Percentiles rank a stretch among this genome's conserved stretches.
phyloP scores from a whole-genome alignment of 2,888 invertebrate genomes.

The Apodemia zela region DNA sequence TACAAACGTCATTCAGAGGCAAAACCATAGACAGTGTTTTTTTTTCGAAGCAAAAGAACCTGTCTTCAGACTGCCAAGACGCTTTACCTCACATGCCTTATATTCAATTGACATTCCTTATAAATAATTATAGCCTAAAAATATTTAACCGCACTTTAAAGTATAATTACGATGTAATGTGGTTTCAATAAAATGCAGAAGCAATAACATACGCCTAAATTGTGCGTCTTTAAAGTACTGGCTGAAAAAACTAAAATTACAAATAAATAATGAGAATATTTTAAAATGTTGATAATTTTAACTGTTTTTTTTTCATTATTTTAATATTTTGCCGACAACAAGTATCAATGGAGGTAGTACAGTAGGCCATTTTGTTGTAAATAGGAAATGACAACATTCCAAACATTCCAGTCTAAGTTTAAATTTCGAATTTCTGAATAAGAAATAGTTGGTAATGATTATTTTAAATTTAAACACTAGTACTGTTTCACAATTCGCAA shows the following conservation, averaged over 20 bases:
- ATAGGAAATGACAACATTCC: no score
- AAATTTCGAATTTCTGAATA: no score
- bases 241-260: background rate
- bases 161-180: conserved; percentile 15
- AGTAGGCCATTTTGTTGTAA: background rate
- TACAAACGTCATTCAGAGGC: conserved; percentile 38
- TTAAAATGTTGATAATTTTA: background rate
- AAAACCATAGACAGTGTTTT: conserved; percentile 41
- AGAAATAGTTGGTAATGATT: no score
- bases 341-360: background rate
- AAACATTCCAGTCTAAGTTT: no score
- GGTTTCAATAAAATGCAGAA: conserved; percentile 1
- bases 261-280: background rate
- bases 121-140: conserved; percentile 58
- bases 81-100: conserved; percentile 45
- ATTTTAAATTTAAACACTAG: no score
- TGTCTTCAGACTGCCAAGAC: conserved; percentile 39
- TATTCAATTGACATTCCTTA: conserved; percentile 69
- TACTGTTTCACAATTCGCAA: no score
- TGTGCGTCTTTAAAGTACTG: conserved; percentile 23
- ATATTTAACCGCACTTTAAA: conserved; percentile 37
- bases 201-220: conserved; percentile 18
- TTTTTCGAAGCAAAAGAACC: conserved; percentile 15
- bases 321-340: background rate
- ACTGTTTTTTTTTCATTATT: background rate